Conservation (phyloP, 2,797 vertebrate genomes). For the Tenualosa ilisha region DNA sequence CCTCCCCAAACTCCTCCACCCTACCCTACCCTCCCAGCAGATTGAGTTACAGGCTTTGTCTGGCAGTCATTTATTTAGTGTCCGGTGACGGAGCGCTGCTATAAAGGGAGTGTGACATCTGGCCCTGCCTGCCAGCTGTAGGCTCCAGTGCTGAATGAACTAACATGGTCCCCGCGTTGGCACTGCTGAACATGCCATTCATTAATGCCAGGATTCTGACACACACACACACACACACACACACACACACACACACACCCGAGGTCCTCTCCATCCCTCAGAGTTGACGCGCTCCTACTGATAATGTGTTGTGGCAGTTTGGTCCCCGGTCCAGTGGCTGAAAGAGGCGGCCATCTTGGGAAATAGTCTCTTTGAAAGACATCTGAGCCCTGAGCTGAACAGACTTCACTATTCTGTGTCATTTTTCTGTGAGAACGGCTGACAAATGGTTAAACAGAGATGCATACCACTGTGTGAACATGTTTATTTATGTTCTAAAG, state of each 20-base stretch:
- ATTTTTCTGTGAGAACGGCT: neutral
- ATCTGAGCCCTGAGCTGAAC: neutral
- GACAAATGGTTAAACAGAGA: neutral
- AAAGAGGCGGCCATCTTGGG: neutral
- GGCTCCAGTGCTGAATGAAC: constrained; percentile 70
- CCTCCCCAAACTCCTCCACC: neutral
- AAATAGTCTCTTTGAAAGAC: neutral
- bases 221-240: constrained; percentile 35
- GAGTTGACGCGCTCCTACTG: constrained; percentile 59
- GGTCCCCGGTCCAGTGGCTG: constrained; percentile 26
- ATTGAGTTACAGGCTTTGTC: constrained; percentile 44
- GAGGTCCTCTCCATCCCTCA: constrained; percentile 53
- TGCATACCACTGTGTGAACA: neutral
- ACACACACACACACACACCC: neutral
- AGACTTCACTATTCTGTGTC: neutral
- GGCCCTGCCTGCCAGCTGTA: constrained; percentile 58
- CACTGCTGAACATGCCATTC: constrained; percentile 68
- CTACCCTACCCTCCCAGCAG: constrained; percentile 31
- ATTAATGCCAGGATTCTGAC: constrained; percentile 63
- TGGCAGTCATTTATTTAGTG: constrained; percentile 40
- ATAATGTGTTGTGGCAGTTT: constrained; percentile 36
- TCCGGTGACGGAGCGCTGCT: constrained; percentile 47
- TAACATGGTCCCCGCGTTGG: constrained; percentile 67
- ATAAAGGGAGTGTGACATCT: constrained; percentile 70
- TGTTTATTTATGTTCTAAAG: neutral